phyloP scores from a whole-genome alignment of 2,888 invertebrate genomes.

The Lordiphosa fenestrarum region DNA sequence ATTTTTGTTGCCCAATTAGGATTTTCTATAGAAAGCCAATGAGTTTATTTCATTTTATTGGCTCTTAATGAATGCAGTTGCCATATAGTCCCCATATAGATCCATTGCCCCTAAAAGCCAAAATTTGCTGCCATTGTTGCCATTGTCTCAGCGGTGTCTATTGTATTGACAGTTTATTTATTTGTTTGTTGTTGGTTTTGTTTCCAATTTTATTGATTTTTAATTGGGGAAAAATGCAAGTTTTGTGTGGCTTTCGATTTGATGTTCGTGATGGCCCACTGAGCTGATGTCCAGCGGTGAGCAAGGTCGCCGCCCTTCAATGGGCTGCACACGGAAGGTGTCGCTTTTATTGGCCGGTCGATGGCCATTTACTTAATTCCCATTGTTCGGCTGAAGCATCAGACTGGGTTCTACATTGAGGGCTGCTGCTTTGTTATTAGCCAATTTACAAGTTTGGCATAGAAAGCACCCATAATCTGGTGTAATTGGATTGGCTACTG shows the following conservation, averaged over 20 bases:
- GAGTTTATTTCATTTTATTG: slow-evolving; percentile 68
- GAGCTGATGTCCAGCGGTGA: slow-evolving; percentile 16
- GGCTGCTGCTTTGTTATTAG: too few relatives aligned
- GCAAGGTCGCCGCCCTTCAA: slow-evolving; percentile 25
- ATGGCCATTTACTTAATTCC: too few relatives aligned
- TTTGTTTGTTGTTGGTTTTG: too few relatives aligned
- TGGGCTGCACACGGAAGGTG: too few relatives aligned
- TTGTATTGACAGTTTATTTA: too few relatives aligned
- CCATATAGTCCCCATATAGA: slow-evolving; percentile 18
- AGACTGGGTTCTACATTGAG: too few relatives aligned
- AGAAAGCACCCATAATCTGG: too few relatives aligned
- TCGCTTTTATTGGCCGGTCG: too few relatives aligned
- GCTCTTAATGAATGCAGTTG: slow-evolving; percentile 56
- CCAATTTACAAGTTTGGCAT: too few relatives aligned
- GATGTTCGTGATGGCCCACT: neutral
- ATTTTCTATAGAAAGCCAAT: slow-evolving; percentile 65
- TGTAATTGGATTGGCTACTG: too few relatives aligned
- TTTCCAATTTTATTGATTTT: slow-evolving; percentile 53
- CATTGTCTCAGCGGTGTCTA: slow-evolving; percentile 2
- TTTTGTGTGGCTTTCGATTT: slow-evolving; percentile 6
- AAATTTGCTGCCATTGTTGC: slow-evolving; percentile 38
- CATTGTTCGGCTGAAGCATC: too few relatives aligned
- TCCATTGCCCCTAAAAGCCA: neutral
- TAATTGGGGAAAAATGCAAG: slow-evolving; percentile 46
- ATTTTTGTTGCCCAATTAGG: slow-evolving; percentile 65